These are phyloP conservation scores for Himalopsyche tibetana DNA, from an alignment of 2,888 invertebrate species.

Conservation along the genomic window DNA sequence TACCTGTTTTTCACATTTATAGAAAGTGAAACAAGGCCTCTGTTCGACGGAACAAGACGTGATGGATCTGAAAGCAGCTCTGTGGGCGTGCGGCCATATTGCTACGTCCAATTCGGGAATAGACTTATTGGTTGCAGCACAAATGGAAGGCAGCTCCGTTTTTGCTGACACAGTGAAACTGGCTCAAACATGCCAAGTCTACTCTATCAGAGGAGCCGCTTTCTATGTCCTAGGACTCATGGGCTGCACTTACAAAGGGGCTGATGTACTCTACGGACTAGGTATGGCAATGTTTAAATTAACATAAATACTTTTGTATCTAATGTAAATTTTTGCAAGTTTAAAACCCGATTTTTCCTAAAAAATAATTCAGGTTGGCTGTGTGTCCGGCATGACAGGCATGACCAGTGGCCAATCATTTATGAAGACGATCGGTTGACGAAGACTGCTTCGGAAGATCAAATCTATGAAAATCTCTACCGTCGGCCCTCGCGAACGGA, in stretches of 20 bases:
- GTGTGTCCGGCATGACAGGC: slow-evolving; percentile 85
- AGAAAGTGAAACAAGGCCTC: slow-evolving; percentile 71
- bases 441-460: slow-evolving; percentile 72
- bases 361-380: slow-evolving; percentile 79
- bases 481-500: slow-evolving; percentile 70
- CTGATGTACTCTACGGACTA: slow-evolving; percentile 80
- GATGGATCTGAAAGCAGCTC: slow-evolving; percentile 87
- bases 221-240: slow-evolving; percentile 92
- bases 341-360: slow-evolving; percentile 34
- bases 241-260: slow-evolving; percentile 89
- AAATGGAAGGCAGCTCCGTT: slow-evolving; percentile 72
- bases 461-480: slow-evolving; percentile 70
- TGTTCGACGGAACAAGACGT: slow-evolving; percentile 83
- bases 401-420: slow-evolving; percentile 86
- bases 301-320: neutral
- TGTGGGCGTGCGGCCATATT: slow-evolving; percentile 93
- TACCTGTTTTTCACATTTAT: slow-evolving; percentile 10
- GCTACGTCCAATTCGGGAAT: slow-evolving; percentile 87
- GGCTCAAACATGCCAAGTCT: slow-evolving; percentile 88
- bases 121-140: slow-evolving; percentile 81
- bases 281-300: slow-evolving; percentile 1
- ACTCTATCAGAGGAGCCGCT: slow-evolving; percentile 92
- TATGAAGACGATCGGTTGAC: slow-evolving; percentile 80
- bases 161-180: slow-evolving; percentile 78
- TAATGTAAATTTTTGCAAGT: neutral